Evolutionary conservation across 2,797 vertebrate genomes (phyloP).

Genomic region (Lepus townsendii): DNA sequence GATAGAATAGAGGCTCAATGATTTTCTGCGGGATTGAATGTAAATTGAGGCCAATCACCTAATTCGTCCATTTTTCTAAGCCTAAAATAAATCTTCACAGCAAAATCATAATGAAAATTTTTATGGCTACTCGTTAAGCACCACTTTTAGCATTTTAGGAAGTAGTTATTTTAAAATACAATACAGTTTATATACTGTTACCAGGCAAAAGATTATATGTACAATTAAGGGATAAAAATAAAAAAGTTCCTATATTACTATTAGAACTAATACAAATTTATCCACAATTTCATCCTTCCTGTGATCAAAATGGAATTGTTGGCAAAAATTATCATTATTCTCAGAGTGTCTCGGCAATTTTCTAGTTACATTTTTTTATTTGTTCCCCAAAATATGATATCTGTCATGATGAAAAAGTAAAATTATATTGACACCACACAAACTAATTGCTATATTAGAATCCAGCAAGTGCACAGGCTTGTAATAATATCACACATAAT

Average conservation of each 20-base stretch:
- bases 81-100: background rate
- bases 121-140: background rate
- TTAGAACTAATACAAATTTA: constrained; percentile 79
- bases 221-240: constrained; percentile 12
- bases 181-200: background rate
- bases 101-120: constrained; percentile 3
- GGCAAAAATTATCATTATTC: background rate
- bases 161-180: background rate
- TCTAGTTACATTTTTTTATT: constrained; percentile 48
- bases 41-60: constrained; percentile 19
- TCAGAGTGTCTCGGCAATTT: background rate
- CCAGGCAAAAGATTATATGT: background rate
- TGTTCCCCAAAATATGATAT: constrained; percentile 14
- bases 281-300: constrained; percentile 47
- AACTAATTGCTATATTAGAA: constrained; percentile 41
- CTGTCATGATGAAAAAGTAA: background rate
- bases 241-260: constrained; percentile 59
- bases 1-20: background rate
- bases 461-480: background rate
- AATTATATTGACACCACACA: background rate
- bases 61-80: background rate
- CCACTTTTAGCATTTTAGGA: background rate
- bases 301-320: constrained; percentile 14
- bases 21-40: background rate
- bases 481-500: constrained; percentile 59